A percentile compares a stretch with the other conserved stretches of the same genome.
phyloP scores from a whole-genome alignment of 1,140 invertebrate genomes.

The Pygmarrhopalites habei region DNA sequence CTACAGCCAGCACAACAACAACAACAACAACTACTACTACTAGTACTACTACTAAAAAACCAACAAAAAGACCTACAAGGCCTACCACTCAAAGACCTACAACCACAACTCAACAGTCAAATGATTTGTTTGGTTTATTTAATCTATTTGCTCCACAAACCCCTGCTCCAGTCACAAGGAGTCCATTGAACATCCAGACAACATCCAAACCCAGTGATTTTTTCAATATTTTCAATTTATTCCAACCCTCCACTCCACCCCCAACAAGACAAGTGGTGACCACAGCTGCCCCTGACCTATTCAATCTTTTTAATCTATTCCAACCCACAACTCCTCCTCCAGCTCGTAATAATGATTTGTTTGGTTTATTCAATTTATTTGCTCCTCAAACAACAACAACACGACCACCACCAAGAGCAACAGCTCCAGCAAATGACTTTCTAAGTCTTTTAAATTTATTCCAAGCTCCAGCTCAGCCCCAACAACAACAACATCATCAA shows the following conservation, averaged over 20 bases:
- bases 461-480: background rate
- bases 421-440: conserved; percentile 13
- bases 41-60: conserved; percentile 9
- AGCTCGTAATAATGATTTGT: background rate
- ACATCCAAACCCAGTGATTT: too few relatives aligned
- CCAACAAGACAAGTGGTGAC: background rate
- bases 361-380: background rate
- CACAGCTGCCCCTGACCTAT: background rate
- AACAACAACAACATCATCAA: background rate
- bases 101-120: conserved; percentile 10
- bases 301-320: conserved; percentile 8
- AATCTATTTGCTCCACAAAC: background rate
- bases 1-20: background rate
- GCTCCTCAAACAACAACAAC: background rate
- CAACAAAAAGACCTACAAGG: conserved; percentile 9
- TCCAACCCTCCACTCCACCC: background rate
- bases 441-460: conserved; percentile 21
- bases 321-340: conserved; percentile 8
- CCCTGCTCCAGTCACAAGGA: background rate
- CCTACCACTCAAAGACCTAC: background rate
- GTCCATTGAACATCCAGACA: too few relatives aligned
- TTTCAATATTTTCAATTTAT: conserved; percentile 2
- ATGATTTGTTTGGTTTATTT: conserved; percentile 6
- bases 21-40: conserved; percentile 15
- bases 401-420: background rate